Conservation (phyloP, 1,140 invertebrate genomes). For the Bombus fervidus region DNA sequence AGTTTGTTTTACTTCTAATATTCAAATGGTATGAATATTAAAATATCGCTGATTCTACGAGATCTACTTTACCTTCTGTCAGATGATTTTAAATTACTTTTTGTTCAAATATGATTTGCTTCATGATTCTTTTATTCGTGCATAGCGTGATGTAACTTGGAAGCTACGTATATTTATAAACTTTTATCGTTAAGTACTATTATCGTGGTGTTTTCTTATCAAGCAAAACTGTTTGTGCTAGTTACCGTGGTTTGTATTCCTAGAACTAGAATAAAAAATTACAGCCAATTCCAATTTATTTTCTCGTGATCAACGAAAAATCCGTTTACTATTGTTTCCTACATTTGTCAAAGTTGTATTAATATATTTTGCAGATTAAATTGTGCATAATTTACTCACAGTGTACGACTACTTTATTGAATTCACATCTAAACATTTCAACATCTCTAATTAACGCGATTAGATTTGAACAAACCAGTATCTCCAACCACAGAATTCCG, state of each 20-base stretch:
- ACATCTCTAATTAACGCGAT: not conserved
- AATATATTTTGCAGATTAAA: too few relatives aligned
- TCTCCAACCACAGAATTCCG: not conserved
- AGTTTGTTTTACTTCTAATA: not conserved
- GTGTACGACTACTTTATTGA: not conserved
- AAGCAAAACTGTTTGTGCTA: too few relatives aligned
- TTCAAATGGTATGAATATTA: not conserved
- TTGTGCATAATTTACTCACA: not conserved
- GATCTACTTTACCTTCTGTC: not conserved
- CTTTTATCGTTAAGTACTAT: too few relatives aligned
- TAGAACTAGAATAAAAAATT: not conserved
- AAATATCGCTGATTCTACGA: not conserved
- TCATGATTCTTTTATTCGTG: not conserved
- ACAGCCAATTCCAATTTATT: not conserved
- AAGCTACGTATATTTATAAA: not conserved
- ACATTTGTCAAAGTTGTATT: not conserved
- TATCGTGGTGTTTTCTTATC: too few relatives aligned
- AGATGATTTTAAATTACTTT: not conserved
- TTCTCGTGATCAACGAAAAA: not conserved
- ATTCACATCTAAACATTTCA: not conserved
- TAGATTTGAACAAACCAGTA: not conserved
- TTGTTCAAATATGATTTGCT: not conserved
- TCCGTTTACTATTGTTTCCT: not conserved
- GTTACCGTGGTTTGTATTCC: too few relatives aligned
- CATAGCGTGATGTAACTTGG: not conserved